phyloP scores from a whole-genome alignment of 2,888 invertebrate species.

The Rhodophaea formosa region DNA sequence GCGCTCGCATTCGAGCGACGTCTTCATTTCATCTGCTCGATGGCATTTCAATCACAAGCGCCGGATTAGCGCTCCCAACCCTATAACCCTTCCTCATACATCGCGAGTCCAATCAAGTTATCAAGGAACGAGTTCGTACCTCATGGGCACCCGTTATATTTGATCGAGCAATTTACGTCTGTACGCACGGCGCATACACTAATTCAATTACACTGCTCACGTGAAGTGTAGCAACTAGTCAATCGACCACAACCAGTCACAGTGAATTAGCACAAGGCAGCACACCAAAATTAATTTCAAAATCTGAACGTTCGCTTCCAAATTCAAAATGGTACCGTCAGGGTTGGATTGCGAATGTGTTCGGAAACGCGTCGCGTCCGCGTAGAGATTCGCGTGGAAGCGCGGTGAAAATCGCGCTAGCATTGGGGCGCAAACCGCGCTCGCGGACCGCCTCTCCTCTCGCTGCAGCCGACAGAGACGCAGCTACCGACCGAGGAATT shows the following conservation, averaged over 20 bases:
- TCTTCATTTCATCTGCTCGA: conserved; percentile 78
- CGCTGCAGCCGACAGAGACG: conserved; percentile 63
- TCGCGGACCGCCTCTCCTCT: conserved; percentile 65
- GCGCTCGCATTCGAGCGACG: conserved; percentile 77
- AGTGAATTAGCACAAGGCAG: conserved; percentile 44
- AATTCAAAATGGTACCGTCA: conserved; percentile 33
- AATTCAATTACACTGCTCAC: conserved; percentile 44
- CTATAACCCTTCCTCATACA: conserved; percentile 1
- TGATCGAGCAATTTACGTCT: conserved; percentile 28
- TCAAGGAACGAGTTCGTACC: conserved; percentile 23
- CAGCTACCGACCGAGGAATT: conserved; percentile 76
- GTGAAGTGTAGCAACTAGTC: conserved; percentile 33
- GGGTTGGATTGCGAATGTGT: conserved; percentile 48
- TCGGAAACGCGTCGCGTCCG: conserved; percentile 53
- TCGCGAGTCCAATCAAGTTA: conserved; percentile 2
- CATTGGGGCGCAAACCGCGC: conserved; percentile 69
- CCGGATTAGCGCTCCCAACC: not conserved
- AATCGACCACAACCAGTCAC: conserved; percentile 39
- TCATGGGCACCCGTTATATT: conserved; percentile 25
- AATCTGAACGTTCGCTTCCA: conserved; percentile 32
- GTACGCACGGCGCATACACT: conserved; percentile 34
- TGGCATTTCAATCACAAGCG: conserved; percentile 51
- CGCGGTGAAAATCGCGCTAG: conserved; percentile 75
- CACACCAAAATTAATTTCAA: conserved; percentile 38
- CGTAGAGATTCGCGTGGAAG: conserved; percentile 73